Evolutionary conservation across 2,888 invertebrate species (phyloP), one percentile per base, ranked within the genome.

Genomic region (Eurytoma adleriae): DNA sequence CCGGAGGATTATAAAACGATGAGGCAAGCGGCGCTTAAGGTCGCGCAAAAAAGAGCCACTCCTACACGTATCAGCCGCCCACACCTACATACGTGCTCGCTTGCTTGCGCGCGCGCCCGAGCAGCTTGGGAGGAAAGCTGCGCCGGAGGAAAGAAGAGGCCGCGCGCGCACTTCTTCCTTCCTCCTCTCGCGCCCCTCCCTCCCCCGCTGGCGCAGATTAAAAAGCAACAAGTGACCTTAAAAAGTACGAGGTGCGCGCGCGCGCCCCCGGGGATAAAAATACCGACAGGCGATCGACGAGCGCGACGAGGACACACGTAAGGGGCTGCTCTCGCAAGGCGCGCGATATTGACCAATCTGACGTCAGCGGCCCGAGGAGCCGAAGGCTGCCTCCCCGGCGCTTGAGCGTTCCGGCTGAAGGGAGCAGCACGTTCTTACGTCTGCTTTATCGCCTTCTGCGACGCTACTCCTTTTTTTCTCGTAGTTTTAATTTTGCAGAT

Each of bases 211-310:
- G 79, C 73, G 86, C 85, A 87, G 88, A 88, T 89, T 88, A 89
- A 88, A 89, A 87, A 88, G 90, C 90, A 90, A 90, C 90, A 90
- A 90, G 90, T 90, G 90, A 90, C 88, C 87, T 89, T 87, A 89
- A 90, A 89, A 89, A 88, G 86, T 85, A 86, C 73, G 86, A 64
- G 24, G 56, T 40, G 59, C 16, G 61, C 48, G 67, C 57, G 62
- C 54, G 40, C n/a, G 48, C n/a, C 50, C 14, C 50, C n/a, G 12
- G 10, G 52, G 52, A 7, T 66, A 30, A 40, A 40, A 40, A 40
- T 40, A 40, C 40, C 40, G 40, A 40, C 67, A 13, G 57, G 14
- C 59, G 57, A 59, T 71, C 71, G 61, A 71, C 48, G 27, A 24
- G 30, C n/a, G 62, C 52, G 13, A 4, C 20, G 52, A 62, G 24